Base-by-base conservation (phyloP, 2,797 vertebrate species). In the Otolemur crassicaudatus region DNA sequence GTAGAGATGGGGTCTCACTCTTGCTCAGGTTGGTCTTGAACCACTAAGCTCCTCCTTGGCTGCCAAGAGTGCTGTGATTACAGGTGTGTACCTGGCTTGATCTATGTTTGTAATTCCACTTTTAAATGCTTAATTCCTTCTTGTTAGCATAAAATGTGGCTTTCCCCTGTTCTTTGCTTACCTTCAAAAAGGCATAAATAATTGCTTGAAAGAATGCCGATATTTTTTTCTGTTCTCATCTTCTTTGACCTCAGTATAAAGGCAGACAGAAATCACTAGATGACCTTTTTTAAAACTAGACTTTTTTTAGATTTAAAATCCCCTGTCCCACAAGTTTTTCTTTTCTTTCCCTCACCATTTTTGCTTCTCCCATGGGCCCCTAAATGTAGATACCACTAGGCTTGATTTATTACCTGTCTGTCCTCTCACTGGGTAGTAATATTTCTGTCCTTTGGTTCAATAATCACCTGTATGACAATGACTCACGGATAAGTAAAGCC, bases 281-380 rank as follows among this genome's bases (percentile, higher is more conserved):
- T 12, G 22, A 2, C 87, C 1, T 88, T 88, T 95, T 5, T 90
- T 77, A 63, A 90, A 87, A 88, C 20, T n/a, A 31, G 63, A 60
- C 1, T 80, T 94, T 88, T 77, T 91, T 91, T 94, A 11, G n/a
- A 79, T 40, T 94, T 23, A 40, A 90, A 73, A 43, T 95, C 88
- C 16, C 69, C 49, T 53, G 49, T 53, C 49, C 14, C 49, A 49
- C 46, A 76, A 7, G 14, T 69, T 65, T 79, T 94, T 43, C 23
- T 72, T 93, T 94, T 65, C 13, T 60, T 20, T 0, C 13, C 11
- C 23, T 87, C 14, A 67, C 25, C 25, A 72, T 87, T 53, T 22
- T 87, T 84, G 65, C 60, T 94, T 12, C 19, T 91, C 23, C 22
- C 72, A 2, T 34, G 43, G 63, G 5, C 4, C 27, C 11, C 16